phyloP scores from a whole-genome alignment of 2,888 invertebrate species.

The Oligia fasciuncula region DNA sequence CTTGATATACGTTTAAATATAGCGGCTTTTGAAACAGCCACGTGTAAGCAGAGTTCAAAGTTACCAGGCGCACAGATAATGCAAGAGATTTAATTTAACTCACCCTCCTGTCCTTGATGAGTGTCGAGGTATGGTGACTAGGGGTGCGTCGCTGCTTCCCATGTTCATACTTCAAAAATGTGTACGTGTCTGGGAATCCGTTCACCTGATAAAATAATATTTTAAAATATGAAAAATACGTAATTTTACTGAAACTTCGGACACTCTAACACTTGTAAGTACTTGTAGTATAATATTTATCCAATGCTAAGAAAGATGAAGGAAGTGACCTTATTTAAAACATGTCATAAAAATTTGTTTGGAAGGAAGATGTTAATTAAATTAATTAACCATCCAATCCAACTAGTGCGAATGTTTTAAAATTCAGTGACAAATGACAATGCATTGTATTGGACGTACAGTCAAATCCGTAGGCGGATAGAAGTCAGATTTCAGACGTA shows the following conservation, averaged over 20 bases:
- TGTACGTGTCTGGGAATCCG: slow-evolving; percentile 92
- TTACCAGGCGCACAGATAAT: slow-evolving; percentile 76
- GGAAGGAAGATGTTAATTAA: neutral
- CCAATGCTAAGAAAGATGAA: too few species aligned
- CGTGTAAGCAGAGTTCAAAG: slow-evolving; percentile 76
- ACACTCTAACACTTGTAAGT: neutral
- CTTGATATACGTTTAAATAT: slow-evolving; percentile 52
- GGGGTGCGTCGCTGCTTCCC: slow-evolving; percentile 90
- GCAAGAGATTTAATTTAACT: slow-evolving; percentile 69
- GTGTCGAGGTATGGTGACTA: slow-evolving; percentile 85
- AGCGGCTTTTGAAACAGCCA: slow-evolving; percentile 67
- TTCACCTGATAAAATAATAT: slow-evolving; percentile 86
- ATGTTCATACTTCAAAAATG: slow-evolving; percentile 91
- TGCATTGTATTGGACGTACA: neutral
- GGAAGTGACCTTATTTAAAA: neutral
- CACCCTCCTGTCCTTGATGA: slow-evolving; percentile 90
- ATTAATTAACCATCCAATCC: neutral
- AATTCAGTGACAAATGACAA: neutral
- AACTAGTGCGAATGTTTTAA: neutral
- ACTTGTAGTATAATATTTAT: neutral
- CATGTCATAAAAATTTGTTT: neutral
- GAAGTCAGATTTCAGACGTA: neutral
- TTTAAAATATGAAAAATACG: neutral
- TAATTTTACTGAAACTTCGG: neutral
- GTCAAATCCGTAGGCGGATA: neutral